These are phyloP conservation scores for Saccopteryx bilineata DNA, from an alignment of 2,113 vertebrate species.

Conservation along the genomic window DNA sequence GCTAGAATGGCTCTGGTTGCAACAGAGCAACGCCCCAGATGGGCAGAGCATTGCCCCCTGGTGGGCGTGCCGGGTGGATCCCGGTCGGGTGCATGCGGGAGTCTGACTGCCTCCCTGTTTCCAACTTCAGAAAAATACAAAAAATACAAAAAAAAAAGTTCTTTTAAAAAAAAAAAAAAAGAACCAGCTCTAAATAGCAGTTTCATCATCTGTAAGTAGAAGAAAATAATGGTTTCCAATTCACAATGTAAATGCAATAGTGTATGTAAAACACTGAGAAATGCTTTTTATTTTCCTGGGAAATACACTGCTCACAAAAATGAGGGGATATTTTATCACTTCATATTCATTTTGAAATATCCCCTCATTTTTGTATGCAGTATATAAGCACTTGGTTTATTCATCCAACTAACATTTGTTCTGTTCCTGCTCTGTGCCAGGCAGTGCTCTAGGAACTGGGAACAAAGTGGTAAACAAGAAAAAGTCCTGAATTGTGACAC, in stretches of 20 bases:
- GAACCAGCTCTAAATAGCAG: not conserved
- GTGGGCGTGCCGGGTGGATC: no score
- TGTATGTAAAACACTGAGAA: not conserved
- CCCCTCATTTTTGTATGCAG: no score
- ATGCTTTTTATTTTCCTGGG: not conserved
- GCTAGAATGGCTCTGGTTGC: no score
- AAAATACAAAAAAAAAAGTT: no score
- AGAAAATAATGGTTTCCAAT: not conserved
- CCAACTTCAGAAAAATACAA: no score
- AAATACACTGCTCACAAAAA: not conserved
- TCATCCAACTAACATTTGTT: not conserved
- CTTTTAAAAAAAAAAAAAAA: no score
- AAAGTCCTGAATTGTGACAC: not conserved
- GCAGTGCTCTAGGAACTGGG: not conserved
- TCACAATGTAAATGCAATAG: not conserved
- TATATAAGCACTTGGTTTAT: constrained; percentile 13
- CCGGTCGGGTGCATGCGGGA: no score
- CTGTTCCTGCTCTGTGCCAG: not conserved
- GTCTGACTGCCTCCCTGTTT: no score
- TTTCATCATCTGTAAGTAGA: not conserved
- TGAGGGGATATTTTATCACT: no score
- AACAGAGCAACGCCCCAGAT: no score
- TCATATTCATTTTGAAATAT: no score
- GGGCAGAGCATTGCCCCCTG: no score
- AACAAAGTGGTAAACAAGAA: not conserved